Evolutionary conservation across 2,888 invertebrate genomes (phyloP).

Genomic region (Tromatobia lineatoria): DNA sequence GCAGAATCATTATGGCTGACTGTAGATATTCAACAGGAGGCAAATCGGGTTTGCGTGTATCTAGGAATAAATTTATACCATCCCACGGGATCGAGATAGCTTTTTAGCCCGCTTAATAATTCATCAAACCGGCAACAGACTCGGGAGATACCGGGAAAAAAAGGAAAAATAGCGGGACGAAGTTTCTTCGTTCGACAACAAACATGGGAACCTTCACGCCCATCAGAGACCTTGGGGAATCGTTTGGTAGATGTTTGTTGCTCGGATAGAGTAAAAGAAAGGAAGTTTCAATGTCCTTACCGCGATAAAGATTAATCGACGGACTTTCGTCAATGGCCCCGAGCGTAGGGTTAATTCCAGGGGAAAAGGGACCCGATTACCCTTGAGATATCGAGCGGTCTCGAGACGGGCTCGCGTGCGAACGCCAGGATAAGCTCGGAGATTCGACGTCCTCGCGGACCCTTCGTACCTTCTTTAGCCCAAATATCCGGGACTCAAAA

Average conservation of each 20-base stretch:
- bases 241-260: not conserved
- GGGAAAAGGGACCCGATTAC: conserved; percentile 52
- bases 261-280: not conserved
- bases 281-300: conserved; percentile 24
- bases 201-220: not conserved
- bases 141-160: not conserved
- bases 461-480: conserved; percentile 6
- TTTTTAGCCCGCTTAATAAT: conserved; percentile 4
- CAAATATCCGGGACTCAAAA: not conserved
- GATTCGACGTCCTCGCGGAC: conserved; percentile 3
- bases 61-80: conserved; percentile 2
- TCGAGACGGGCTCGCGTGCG: not conserved
- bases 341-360: conserved; percentile 40
- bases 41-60: not conserved
- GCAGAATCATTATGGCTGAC: not conserved
- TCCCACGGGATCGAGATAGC: not conserved
- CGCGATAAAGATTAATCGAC: conserved; percentile 51
- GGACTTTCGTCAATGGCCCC: conserved; percentile 27
- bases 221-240: conserved; percentile 1
- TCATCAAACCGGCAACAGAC: not conserved
- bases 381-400: conserved; percentile 60
- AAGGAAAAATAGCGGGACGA: not conserved
- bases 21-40: not conserved
- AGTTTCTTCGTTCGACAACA: not conserved
- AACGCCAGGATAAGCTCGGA: not conserved